Percentiles rank a stretch among this genome's conserved stretches.
These are phyloP conservation scores for Cavia porcellus DNA, from an alignment of 2,113 vertebrate genomes.

Conservation along the genomic window DNA sequence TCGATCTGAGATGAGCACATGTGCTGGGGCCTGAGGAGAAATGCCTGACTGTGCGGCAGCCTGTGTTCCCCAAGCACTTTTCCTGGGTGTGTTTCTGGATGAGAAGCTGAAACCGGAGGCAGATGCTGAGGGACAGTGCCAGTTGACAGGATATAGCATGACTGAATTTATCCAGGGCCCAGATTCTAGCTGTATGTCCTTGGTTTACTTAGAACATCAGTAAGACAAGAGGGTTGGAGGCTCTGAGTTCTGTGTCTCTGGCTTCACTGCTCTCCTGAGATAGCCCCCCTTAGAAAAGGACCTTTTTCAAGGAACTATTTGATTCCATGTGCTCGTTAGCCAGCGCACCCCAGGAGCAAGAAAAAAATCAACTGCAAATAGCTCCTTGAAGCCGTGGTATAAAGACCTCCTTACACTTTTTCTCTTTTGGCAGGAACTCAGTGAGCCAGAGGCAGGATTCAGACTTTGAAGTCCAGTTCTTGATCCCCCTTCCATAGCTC, in stretches of 20 bases:
- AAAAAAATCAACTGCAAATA: not conserved
- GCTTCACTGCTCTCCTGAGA: not conserved
- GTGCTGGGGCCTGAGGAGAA: not conserved
- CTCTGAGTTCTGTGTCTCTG: not conserved
- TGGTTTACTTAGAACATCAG: not conserved
- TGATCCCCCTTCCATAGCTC: not conserved
- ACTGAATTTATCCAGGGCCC: not conserved
- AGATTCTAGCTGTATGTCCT: not conserved
- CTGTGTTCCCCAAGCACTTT: not conserved
- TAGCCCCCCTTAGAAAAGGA: not conserved
- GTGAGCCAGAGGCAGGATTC: not conserved
- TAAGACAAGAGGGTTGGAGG: not conserved
- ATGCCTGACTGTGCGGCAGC: not conserved
- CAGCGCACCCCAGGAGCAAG: no score
- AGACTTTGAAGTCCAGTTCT: not conserved
- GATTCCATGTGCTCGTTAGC: not conserved
- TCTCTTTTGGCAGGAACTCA: not conserved
- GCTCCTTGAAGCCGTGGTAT: not conserved
- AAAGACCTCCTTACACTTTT: not conserved
- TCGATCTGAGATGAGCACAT: rapidly evolving
- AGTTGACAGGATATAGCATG: not conserved
- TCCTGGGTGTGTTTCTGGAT: not conserved
- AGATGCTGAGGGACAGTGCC: not conserved
- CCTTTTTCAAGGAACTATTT: not conserved
- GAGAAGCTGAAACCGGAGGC: not conserved